A percentile compares a stretch with the other conserved stretches of the same genome.
Evolutionary conservation across 2,797 vertebrate genomes (phyloP).

Genomic region (Setipinna tenuifilis): DNA sequence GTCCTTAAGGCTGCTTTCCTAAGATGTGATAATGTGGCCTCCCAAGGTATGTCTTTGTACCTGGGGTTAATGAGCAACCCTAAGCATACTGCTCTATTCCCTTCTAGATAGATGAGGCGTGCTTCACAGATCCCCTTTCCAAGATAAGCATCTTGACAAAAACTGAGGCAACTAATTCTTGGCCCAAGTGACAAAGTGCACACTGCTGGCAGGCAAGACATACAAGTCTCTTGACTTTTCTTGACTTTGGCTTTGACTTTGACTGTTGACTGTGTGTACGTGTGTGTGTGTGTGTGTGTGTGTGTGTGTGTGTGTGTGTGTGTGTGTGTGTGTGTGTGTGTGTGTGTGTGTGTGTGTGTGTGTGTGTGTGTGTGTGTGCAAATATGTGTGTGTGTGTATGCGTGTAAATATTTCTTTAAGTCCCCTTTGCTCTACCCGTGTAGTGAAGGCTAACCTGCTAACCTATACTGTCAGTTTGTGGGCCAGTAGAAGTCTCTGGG

Average conservation of each 20-base stretch:
- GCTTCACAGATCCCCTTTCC: not conserved
- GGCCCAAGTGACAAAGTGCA: not conserved
- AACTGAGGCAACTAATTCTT: not conserved
- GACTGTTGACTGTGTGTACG: not conserved
- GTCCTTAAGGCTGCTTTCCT: not conserved
- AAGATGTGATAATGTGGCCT: not conserved
- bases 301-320: not conserved
- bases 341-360: not conserved
- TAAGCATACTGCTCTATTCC: not conserved
- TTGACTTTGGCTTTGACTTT: constrained; percentile 13
- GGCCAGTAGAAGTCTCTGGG: not conserved
- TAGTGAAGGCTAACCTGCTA: not conserved
- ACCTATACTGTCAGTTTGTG: not conserved
- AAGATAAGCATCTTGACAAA: not conserved
- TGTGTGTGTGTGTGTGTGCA: too few relatives aligned
- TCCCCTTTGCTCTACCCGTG: too few relatives aligned
- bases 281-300: constrained; percentile 7
- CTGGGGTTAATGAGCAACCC: constrained; percentile 16
- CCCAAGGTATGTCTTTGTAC: not conserved
- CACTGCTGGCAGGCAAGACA: not conserved
- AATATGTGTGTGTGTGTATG: too few relatives aligned
- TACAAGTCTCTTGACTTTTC: not conserved
- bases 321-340: not conserved
- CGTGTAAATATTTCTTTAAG: too few relatives aligned
- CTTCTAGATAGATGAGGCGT: not conserved